A percentile compares a stretch with the other conserved stretches of the same genome.
Evolutionary conservation across 2,797 vertebrate genomes (phyloP).

Genomic region (Sebastolobus altivelis): DNA sequence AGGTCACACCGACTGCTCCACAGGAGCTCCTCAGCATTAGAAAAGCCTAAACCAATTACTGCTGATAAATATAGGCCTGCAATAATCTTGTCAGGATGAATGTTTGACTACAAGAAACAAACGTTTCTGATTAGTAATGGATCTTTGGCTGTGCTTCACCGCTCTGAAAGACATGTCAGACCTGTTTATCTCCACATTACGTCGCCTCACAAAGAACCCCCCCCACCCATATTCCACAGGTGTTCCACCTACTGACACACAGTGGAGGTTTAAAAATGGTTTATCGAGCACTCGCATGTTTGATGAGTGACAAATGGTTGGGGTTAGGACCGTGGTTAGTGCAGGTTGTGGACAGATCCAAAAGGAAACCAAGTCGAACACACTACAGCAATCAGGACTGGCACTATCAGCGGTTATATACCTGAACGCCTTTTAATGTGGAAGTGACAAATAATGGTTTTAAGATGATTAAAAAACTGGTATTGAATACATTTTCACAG

Average conservation of each 20-base stretch:
- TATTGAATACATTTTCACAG: neutral
- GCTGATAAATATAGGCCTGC: conserved; percentile 72
- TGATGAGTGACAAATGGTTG: neutral
- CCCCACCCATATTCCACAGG: too few relatives aligned
- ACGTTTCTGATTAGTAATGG: conserved; percentile 40
- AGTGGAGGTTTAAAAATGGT: neutral
- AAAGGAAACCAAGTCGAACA: neutral
- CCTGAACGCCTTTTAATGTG: neutral
- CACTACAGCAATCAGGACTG: neutral
- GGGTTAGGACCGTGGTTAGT: neutral
- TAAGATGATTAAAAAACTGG: neutral
- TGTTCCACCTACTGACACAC: neutral
- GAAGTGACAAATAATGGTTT: neutral
- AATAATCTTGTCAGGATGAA: conserved; percentile 67
- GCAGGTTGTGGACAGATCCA: neutral
- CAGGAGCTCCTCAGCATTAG: conserved; percentile 41
- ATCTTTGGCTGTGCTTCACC: neutral
- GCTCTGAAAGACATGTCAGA: neutral
- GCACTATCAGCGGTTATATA: neutral
- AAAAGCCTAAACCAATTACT: conserved; percentile 74
- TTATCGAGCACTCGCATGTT: neutral
- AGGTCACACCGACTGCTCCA: neutral
- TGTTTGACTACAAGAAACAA: conserved; percentile 43
- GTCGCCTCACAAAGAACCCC: neutral
- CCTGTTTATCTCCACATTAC: neutral